Conservation (phyloP, 2,113 vertebrate genomes). For the Forbesichthys agassizii region DNA sequence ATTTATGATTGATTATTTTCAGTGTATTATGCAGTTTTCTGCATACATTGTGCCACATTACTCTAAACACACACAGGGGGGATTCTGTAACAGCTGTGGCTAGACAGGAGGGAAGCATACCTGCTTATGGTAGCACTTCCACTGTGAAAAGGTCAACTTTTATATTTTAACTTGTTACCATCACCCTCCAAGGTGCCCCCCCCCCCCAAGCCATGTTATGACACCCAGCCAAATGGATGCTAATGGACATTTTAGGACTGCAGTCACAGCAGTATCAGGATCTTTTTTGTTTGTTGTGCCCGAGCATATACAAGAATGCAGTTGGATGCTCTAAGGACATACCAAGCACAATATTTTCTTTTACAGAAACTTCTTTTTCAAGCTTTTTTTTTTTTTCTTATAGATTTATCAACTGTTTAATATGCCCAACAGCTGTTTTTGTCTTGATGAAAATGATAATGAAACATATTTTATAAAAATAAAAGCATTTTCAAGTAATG, state of each 20-base stretch:
- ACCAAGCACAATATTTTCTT: constrained; percentile 44
- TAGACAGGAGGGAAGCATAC: too few species aligned
- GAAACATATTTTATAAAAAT: constrained; percentile 43
- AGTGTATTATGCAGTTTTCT: too few species aligned
- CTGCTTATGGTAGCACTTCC: background rate
- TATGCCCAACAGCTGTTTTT: constrained; percentile 43
- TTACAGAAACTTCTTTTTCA: constrained; percentile 48
- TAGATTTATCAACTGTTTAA: constrained; percentile 56
- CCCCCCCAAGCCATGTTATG: background rate
- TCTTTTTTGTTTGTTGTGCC: constrained; percentile 37
- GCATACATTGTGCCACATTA: too few species aligned
- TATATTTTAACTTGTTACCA: background rate
- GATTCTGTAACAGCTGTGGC: too few species aligned
- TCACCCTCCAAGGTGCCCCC: background rate
- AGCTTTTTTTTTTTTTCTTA: constrained; percentile 47
- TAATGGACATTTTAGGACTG: constrained; percentile 17
- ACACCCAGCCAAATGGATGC: too few species aligned
- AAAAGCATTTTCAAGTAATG: constrained; percentile 24
- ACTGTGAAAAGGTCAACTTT: background rate
- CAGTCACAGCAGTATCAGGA: constrained; percentile 27
- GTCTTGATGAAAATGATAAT: constrained; percentile 53
- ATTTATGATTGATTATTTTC: too few species aligned
- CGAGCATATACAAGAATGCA: constrained; percentile 19
- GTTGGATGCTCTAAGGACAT: constrained; percentile 26
- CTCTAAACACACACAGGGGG: too few species aligned